Percentiles rank a stretch among this genome's conserved stretches.
Conservation (phyloP, 2,888 invertebrate species). For the Biston stratarius region DNA sequence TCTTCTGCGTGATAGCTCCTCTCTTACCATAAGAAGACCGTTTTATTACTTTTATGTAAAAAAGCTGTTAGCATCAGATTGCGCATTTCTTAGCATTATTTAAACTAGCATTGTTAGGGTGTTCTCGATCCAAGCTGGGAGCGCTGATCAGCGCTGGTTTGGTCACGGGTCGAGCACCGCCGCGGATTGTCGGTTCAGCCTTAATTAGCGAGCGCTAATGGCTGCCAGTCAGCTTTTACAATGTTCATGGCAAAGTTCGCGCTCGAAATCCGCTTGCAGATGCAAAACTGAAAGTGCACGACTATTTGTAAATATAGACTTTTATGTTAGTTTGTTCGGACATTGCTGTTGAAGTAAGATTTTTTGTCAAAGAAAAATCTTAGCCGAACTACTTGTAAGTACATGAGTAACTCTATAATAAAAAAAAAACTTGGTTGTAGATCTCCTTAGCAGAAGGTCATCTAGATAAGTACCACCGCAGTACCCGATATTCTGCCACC, state of each 20-base stretch:
- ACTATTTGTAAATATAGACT: slow-evolving; percentile 55
- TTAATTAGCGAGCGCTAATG: slow-evolving; percentile 73
- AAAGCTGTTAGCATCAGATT: slow-evolving; percentile 21
- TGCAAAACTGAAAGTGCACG: slow-evolving; percentile 47
- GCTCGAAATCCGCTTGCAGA: slow-evolving; percentile 51
- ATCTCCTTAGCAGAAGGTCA: no score
- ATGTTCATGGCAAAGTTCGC: slow-evolving; percentile 53
- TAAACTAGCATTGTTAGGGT: slow-evolving; percentile 39
- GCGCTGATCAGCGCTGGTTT: slow-evolving; percentile 11
- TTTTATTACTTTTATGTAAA: not conserved
- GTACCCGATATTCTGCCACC: no score
- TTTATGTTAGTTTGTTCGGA: slow-evolving; percentile 44
- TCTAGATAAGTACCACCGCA: no score
- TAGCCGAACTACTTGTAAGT: not conserved
- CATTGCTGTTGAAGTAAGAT: not conserved
- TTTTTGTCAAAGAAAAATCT: slow-evolving; percentile 1
- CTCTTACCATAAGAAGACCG: no score
- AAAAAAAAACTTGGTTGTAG: no score
- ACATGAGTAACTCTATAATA: not conserved
- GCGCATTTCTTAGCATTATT: slow-evolving; percentile 27
- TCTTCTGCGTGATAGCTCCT: no score
- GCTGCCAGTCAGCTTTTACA: slow-evolving; percentile 63
- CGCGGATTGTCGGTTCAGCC: slow-evolving; percentile 61
- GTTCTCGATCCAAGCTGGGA: slow-evolving; percentile 4
- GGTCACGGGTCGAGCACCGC: slow-evolving; percentile 25